These are phyloP conservation scores for Andrena bucephala DNA, from an alignment of 2,888 invertebrate genomes.

Conservation along the genomic window DNA sequence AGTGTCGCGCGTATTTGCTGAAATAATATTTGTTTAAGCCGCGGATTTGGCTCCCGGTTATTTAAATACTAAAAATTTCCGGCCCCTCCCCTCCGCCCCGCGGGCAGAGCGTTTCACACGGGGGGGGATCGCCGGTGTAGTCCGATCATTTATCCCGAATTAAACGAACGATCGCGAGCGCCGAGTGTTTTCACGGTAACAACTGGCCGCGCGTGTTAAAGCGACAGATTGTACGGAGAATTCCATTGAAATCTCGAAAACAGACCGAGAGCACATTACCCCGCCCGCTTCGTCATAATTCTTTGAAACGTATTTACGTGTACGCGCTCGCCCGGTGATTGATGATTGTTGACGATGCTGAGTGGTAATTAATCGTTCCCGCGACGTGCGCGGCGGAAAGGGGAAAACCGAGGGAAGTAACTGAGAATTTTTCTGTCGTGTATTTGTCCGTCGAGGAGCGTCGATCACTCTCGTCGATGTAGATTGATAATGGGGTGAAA, in stretches of 20 bases:
- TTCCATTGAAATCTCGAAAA: slow-evolving; percentile 39
- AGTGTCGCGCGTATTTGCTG: slow-evolving; percentile 15
- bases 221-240: slow-evolving; percentile 19
- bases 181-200: slow-evolving; percentile 25
- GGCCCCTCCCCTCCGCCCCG: not conserved
- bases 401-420: not conserved
- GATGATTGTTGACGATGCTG: slow-evolving; percentile 1
- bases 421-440: slow-evolving; percentile 4
- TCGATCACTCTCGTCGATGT: not conserved
- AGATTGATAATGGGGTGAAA: not conserved
- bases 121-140: slow-evolving; percentile 8
- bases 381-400: not conserved
- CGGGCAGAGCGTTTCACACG: slow-evolving; percentile 34
- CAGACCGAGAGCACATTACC: slow-evolving; percentile 4
- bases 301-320: slow-evolving; percentile 27
- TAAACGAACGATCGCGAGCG: slow-evolving; percentile 32
- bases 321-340: not conserved
- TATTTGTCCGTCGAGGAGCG: not conserved
- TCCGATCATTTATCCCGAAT: slow-evolving; percentile 54
- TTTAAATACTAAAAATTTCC: slow-evolving; percentile 39
- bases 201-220: slow-evolving; percentile 13
- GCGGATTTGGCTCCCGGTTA: slow-evolving; percentile 28
- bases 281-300: slow-evolving; percentile 37
- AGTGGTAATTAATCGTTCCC: slow-evolving; percentile 17
- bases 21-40: slow-evolving; percentile 51